Evolutionary conservation across 2,888 invertebrate species (phyloP), one percentile per base, ranked within the genome.

Genomic region (Apoda limacodes): DNA sequence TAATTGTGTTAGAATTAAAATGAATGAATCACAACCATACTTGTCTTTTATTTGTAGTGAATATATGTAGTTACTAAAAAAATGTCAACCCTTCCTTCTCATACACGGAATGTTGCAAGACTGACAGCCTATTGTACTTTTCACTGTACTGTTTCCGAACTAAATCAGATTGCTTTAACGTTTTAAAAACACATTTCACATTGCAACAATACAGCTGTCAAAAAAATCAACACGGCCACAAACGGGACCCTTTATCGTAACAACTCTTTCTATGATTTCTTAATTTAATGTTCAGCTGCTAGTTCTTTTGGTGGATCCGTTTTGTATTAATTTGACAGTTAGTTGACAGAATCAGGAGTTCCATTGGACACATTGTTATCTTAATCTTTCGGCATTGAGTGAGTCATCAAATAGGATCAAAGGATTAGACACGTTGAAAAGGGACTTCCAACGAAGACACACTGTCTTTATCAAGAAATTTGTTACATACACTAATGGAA

Each of bases 251-350:
- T 66, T 72, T 64, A 52, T 41, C 34, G 41, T 29, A 35, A 41
- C 35, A 34, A 38, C 39, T 48, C 44, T 51, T 46, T 43, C 39
- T 44, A 43, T 39, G 46, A 56, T 48, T 58, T 60, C 60, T 64
- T 63, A 62, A 67, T 66, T 60, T 56, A 58, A 60, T 56, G 59
- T 63, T 63, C 67, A 67, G 64, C 66, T 65, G 65, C 52, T 43
- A 39, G 57, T 58, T 53, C 55, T 59, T 62, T 57, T 46, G 46
- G 43, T 50, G 52, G 64, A 64, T 59, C 53, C 50, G 55, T 62
- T 64, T 69, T 68, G 61, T 63, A 44, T 55, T 69, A 71, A 74
- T 67, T 56, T 75, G 78, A 76, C 76, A 62, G 57, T 55, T 61
- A 43, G 65, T 55, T 74, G 69, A 71, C 69, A 69, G 60, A 41